Percentiles rank a stretch among this genome's conserved stretches.
Conservation (phyloP, 2,113 vertebrate genomes). For the Caracal caracal region DNA sequence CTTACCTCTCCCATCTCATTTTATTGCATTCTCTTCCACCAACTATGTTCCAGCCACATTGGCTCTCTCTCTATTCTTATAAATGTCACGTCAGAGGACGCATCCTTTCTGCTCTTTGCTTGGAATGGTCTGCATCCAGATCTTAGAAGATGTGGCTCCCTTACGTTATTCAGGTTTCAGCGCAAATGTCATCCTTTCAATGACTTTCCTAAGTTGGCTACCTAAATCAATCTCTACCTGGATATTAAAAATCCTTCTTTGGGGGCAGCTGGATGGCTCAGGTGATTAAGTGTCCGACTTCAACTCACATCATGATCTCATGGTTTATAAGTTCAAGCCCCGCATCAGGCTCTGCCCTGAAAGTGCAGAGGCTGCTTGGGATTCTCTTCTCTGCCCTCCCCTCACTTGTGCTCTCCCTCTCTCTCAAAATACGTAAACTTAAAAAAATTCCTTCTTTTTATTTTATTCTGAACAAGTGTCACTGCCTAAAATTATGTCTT, state of each 20-base stretch:
- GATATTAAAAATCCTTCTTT: neutral
- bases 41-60: fast-evolving
- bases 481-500: neutral
- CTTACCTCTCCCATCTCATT: neutral
- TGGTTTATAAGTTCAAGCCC: too few relatives aligned
- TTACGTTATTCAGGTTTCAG: neutral
- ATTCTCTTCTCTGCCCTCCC: too few relatives aligned
- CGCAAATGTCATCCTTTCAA: neutral
- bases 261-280: too few relatives aligned
- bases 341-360: too few relatives aligned
- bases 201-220: neutral
- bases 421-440: too few relatives aligned
- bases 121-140: neutral
- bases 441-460: neutral
- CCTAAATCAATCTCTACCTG: neutral
- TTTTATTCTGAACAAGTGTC: neutral
- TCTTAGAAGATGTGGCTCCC: neutral
- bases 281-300: too few relatives aligned
- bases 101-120: neutral
- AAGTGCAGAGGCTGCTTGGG: too few relatives aligned
- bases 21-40: neutral
- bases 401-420: too few relatives aligned
- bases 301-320: too few relatives aligned
- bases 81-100: neutral
- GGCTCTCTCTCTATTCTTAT: neutral